These are phyloP conservation scores for Drosophila virilis DNA, from an alignment of 1,140 invertebrate species.

Conservation along the genomic window DNA sequence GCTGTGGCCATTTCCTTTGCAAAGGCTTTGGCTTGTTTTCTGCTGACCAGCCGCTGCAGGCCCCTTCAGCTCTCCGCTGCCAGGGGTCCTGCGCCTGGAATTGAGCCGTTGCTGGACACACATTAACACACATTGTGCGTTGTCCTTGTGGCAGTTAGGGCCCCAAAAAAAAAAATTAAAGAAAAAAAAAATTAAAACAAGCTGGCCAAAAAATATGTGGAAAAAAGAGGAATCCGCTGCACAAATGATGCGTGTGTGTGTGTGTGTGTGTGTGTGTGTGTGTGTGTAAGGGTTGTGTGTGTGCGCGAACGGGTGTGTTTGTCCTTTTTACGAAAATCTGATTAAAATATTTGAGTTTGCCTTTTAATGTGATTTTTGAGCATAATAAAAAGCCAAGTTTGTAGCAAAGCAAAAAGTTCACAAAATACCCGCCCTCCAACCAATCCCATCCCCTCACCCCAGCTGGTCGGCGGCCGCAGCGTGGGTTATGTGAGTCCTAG, in stretches of 20 bases:
- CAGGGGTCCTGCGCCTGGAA: slow-evolving; percentile 4
- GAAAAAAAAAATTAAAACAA: slow-evolving; percentile 51
- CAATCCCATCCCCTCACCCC: background rate
- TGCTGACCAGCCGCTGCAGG: slow-evolving; percentile 15
- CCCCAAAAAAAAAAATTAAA: background rate
- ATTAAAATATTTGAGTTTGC: slow-evolving; percentile 84
- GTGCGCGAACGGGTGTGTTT: slow-evolving; percentile 47
- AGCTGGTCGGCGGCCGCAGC: slow-evolving; percentile 6
- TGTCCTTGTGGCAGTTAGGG: slow-evolving; percentile 39
- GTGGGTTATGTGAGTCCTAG: slow-evolving; percentile 17
- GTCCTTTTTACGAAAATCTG: slow-evolving; percentile 81
- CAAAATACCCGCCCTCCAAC: slow-evolving; percentile 9
- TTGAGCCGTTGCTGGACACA: slow-evolving; percentile 56
- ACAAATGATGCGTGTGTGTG: slow-evolving; percentile 26
- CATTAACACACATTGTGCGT: slow-evolving; percentile 81
- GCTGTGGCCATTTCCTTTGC: slow-evolving; percentile 78
- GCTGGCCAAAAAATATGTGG: slow-evolving; percentile 20
- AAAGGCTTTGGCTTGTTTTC: slow-evolving; percentile 50
- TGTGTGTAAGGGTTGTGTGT: slow-evolving; percentile 23
- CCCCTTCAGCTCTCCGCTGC: slow-evolving; percentile 14
- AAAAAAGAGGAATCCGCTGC: slow-evolving; percentile 24
- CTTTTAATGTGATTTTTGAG: slow-evolving; percentile 84
- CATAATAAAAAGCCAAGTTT: slow-evolving; percentile 78
- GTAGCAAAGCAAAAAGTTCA: slow-evolving; percentile 47
- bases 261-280: slow-evolving; percentile 29